Conservation (phyloP, 2,113 vertebrate genomes). For the Syngnathus typhle region DNA sequence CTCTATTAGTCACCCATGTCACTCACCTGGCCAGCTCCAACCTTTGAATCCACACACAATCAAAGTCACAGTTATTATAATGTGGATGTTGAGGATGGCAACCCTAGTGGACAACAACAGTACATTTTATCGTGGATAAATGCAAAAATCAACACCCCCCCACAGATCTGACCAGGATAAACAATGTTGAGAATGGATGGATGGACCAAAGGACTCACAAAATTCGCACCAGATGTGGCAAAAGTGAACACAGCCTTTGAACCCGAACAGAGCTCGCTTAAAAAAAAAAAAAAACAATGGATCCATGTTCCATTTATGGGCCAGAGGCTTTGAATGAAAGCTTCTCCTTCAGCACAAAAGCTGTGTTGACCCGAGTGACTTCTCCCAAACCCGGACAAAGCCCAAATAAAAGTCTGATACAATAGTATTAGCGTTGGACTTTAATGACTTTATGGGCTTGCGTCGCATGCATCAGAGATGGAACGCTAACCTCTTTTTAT, state of each 20-base stretch:
- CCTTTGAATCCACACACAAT: neutral
- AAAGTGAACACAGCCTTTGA: neutral
- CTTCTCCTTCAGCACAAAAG: constrained; percentile 47
- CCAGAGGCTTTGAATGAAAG: constrained; percentile 34
- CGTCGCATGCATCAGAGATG: constrained; percentile 23
- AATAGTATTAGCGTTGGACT: constrained; percentile 19
- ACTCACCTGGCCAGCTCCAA: neutral
- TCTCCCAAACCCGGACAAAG: constrained; percentile 23
- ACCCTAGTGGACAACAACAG: neutral
- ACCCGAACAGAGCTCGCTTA: constrained; percentile 18
- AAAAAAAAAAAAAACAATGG: constrained; percentile 33
- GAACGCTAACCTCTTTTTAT: constrained; percentile 19
- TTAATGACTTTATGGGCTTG: constrained; percentile 34
- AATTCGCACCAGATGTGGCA: neutral
- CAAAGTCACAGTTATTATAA: neutral
- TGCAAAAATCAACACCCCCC: neutral
- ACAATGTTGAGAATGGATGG: no score
- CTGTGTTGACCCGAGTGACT: constrained; percentile 29
- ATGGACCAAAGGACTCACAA: neutral
- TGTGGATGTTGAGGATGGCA: neutral
- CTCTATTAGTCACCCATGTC: neutral
- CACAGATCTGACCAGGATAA: no score
- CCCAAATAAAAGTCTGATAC: constrained; percentile 29
- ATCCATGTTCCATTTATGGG: constrained; percentile 28
- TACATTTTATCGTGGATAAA: neutral